phyloP scores from a whole-genome alignment of 2,113 vertebrate genomes.

The Porphyrio hochstetteri region DNA sequence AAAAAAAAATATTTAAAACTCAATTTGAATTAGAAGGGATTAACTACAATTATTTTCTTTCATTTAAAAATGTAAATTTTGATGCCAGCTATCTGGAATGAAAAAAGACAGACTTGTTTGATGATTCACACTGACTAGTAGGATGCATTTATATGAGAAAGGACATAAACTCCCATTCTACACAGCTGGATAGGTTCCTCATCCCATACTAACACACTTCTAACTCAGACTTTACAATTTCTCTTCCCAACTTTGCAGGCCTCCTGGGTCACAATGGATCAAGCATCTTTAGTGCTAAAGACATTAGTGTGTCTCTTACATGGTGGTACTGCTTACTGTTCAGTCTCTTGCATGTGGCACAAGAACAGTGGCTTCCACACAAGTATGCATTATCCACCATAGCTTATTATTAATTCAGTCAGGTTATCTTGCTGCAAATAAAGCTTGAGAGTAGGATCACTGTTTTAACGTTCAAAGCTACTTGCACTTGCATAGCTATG shows the following conservation, averaged over 20 bases:
- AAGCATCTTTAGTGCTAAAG: neutral
- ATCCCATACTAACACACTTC: neutral
- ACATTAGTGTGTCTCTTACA: accelerated
- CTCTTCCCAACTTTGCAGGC: neutral
- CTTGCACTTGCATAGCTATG: neutral
- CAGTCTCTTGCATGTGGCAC: accelerated
- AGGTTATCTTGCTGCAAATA: neutral
- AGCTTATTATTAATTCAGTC: neutral
- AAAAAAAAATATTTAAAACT: neutral
- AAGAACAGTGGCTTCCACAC: neutral
- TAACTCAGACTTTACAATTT: neutral
- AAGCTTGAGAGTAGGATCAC: neutral
- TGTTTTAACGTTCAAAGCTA: neutral
- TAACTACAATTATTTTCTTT: neutral
- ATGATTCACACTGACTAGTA: conserved; percentile 15
- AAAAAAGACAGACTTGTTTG: conserved; percentile 22
- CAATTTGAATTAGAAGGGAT: conserved; percentile 8
- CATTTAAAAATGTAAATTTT: conserved; percentile 53
- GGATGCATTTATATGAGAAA: neutral
- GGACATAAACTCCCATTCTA: neutral
- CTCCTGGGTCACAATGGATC: neutral
- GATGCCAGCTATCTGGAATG: conserved; percentile 25
- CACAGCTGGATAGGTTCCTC: neutral
- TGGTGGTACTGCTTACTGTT: accelerated
- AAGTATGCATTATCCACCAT: accelerated